These are phyloP conservation scores for Plagiodera versicolora DNA, from an alignment of 2,888 invertebrate genomes.

Conservation along the genomic window DNA sequence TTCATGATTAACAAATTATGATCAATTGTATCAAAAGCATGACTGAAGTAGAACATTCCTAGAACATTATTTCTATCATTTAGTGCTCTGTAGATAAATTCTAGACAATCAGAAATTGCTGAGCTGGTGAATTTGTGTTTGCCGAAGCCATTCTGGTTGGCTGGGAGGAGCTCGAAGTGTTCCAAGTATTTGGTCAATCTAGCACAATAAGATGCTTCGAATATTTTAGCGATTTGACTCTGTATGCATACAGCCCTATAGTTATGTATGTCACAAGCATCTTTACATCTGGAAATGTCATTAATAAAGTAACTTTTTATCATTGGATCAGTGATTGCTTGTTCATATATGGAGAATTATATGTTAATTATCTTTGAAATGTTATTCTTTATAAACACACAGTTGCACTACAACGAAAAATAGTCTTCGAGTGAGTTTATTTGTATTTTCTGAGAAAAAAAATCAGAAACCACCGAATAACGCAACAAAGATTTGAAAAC, in stretches of 20 bases:
- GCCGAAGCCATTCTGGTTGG: neutral
- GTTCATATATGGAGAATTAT: too few species aligned
- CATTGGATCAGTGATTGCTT: too few species aligned
- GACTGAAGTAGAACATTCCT: neutral
- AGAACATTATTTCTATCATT: neutral
- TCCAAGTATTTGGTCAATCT: constrained; percentile 1
- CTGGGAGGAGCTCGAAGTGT: constrained; percentile 1
- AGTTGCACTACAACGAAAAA: too few species aligned
- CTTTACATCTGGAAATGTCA: too few species aligned
- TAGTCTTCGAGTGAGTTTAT: too few species aligned
- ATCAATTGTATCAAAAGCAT: neutral
- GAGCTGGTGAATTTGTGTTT: neutral
- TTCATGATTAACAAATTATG: neutral
- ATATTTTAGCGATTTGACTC: neutral
- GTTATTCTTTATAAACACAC: too few species aligned
- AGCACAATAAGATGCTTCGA: neutral
- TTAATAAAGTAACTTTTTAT: neutral
- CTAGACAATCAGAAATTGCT: too few species aligned
- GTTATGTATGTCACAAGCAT: constrained; percentile 3
- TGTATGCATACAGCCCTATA: constrained; percentile 6
- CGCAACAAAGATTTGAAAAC: too few species aligned
- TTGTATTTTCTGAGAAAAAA: too few species aligned
- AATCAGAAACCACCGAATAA: too few species aligned
- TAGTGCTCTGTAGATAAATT: too few species aligned
- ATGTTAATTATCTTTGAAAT: too few species aligned